phyloP scores from a whole-genome alignment of 2,113 vertebrate species.

The Heterotilapia buettikoferi region DNA sequence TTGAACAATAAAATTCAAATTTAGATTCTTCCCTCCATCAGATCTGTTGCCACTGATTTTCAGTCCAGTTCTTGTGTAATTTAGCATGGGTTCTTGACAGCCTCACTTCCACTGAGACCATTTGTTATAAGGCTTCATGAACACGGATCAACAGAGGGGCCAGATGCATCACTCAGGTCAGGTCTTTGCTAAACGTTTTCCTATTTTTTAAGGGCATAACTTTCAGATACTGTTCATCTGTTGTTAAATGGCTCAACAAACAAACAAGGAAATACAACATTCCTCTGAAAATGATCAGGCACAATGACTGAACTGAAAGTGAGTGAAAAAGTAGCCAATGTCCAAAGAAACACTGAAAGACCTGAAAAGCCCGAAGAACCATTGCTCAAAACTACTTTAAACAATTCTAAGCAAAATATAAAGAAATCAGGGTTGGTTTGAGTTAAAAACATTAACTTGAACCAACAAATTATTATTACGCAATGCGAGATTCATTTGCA shows the following conservation, averaged over 20 bases:
- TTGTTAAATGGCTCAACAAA: background rate
- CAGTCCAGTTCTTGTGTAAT: background rate
- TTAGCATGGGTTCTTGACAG: background rate
- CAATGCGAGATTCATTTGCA: background rate
- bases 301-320: background rate
- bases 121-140: background rate
- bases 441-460: background rate
- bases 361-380: background rate
- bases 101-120: background rate
- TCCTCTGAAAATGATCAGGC: background rate
- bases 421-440: accelerated
- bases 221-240: background rate
- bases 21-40: background rate
- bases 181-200: background rate
- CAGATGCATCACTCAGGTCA: background rate
- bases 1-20: background rate
- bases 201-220: background rate
- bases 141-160: background rate
- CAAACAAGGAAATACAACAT: background rate
- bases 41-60: background rate
- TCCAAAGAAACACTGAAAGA: background rate
- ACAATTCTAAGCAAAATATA: background rate
- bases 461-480: background rate
- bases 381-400: background rate
- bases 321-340: background rate